Base-by-base conservation (phyloP, 2,113 vertebrate genomes). In the Onychostoma macrolepis region DNA sequence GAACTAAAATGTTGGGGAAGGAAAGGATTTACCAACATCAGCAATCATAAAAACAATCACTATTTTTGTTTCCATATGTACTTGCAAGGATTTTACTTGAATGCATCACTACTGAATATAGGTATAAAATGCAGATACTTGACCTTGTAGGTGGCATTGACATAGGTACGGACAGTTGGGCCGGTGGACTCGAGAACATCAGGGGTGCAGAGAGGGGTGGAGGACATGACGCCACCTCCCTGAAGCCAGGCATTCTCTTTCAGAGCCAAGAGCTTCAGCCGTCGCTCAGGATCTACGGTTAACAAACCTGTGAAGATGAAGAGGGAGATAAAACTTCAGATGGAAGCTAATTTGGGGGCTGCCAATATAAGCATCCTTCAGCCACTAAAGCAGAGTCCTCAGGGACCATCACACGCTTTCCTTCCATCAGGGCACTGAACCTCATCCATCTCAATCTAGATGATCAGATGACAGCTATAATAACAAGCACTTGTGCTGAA, bases 131-230 rank as follows among this genome's bases (percentile, higher is more conserved):
- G 30, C 6, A 69, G 3, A 43, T 8, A 63, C 38, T 1, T 3
- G 48, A 98, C 97, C 96, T 97, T 95, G 90, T 97, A 97, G 11
- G 97, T 97, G 67, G 96, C 97, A 24, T 97, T 97, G 88, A 98
- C 96, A 1, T 97, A 97, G 0, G 96, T 97, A 87, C 97, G 96
- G 85, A 98, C 96, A 0, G 96, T 96, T 0, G 96, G 95, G 24
- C 97, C 97, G 0, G 96, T 96, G 84, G 97, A 97, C 90, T 97
- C 97, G 0, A 98, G 91, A 81, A 98, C 95, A 30, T 97, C 97
- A 0, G 97, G 97, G 2, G 97, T 98, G 92, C 97, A 96, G 43
- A 98, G 93, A 0, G 97, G 97, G 15, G 97, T 97, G 63, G 97
- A 97, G 67, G 97, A 97, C 88, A 97, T 96, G 24, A 95, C 94